Conservation (phyloP, 37 sponge, comb jelly and placozoan species). For the Amphimedon queenslandica region DNA sequence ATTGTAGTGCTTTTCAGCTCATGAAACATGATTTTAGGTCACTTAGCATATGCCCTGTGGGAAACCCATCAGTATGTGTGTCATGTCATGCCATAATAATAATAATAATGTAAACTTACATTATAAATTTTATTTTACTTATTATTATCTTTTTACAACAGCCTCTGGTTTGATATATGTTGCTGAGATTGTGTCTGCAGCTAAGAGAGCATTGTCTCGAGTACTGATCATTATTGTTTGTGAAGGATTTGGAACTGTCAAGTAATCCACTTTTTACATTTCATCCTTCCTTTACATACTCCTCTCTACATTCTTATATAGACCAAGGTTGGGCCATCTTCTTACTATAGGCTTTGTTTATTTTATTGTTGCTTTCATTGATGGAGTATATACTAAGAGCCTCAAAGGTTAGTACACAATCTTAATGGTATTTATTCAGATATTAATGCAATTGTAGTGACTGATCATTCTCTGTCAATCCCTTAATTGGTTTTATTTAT, state of each 20-base stretch:
- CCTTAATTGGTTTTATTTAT: background rate
- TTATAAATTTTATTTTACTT: no score
- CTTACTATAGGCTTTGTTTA: slow-evolving; percentile 46
- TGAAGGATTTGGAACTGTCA: slow-evolving; percentile 83
- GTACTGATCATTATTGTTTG: slow-evolving; percentile 79
- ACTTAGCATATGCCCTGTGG: no score
- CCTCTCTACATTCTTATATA: no score
- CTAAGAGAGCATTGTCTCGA: slow-evolving; percentile 71
- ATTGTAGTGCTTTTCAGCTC: no score
- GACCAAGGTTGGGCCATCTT: slow-evolving; percentile 60
- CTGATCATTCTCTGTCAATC: background rate
- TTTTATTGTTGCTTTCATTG: slow-evolving; percentile 38
- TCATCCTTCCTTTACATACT: background rate
- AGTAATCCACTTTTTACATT: slow-evolving; percentile 6
- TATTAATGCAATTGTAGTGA: background rate
- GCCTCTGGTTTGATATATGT: slow-evolving; percentile 20
- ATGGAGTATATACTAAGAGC: slow-evolving; percentile 49
- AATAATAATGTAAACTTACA: no score
- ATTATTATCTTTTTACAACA: slow-evolving; percentile 7
- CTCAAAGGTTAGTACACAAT: slow-evolving; percentile 7
- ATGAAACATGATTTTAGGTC: no score
- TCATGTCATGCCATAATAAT: no score
- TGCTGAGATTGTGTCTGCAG: slow-evolving; percentile 74
- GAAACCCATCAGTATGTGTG: no score
- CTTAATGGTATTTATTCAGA: background rate